A percentile compares a stretch with the other conserved stretches of the same genome.
Conservation (phyloP, 2,888 invertebrate species). For the Xanthia togata region DNA sequence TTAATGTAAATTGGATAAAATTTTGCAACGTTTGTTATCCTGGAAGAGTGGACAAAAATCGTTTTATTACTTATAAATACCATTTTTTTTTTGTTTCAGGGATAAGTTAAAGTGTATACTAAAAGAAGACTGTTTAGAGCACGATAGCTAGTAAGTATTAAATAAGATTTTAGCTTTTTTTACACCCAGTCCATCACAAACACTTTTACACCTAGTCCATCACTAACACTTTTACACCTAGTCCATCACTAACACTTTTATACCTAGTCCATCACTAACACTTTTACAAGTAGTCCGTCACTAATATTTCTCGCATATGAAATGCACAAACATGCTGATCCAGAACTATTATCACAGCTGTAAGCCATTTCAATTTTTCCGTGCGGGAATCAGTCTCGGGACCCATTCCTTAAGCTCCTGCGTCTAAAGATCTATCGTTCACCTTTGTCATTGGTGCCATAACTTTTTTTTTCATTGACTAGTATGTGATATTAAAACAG, state of each 20-base stretch:
- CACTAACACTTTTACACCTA: not conserved
- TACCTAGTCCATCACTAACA: not conserved
- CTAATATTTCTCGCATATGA: not conserved
- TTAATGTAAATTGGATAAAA: too few relatives aligned
- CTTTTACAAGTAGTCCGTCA: not conserved
- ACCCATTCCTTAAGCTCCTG: not conserved
- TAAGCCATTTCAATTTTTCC: not conserved
- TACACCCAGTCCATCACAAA: not conserved
- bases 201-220: not conserved
- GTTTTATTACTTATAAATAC: not conserved
- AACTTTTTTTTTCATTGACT: not conserved
- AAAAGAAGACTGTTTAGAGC: conserved; percentile 93
- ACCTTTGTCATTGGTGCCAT: not conserved
- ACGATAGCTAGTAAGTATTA: conserved; percentile 94
- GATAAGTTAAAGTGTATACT: conserved; percentile 92
- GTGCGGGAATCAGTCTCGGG: not conserved
- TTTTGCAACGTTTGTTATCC: not conserved
- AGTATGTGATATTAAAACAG: not conserved
- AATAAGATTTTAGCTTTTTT: not conserved
- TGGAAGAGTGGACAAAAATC: not conserved
- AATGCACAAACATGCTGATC: not conserved
- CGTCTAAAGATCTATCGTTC: not conserved
- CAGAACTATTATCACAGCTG: not conserved
- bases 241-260: not conserved
- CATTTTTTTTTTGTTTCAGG: conserved; percentile 84